Conservation (phyloP, 2,797 vertebrate species). For the Sebastes vulpes region DNA sequence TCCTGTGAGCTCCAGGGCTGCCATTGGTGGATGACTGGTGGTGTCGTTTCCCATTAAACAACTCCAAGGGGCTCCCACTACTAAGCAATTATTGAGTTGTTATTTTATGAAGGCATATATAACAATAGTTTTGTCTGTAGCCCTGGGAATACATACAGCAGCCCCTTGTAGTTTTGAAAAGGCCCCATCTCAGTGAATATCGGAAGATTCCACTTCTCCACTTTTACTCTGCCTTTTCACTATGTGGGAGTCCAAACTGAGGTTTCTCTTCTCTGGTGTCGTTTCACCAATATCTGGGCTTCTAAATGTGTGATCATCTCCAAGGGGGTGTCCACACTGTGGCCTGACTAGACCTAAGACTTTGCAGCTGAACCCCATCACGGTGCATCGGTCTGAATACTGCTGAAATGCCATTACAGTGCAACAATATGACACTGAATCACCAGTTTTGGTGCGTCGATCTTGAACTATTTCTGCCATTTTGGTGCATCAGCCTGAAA, state of each 20-base stretch:
- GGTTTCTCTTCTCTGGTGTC: slow-evolving; percentile 53
- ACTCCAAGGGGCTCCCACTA: slow-evolving; percentile 50
- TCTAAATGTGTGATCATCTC: slow-evolving; percentile 58
- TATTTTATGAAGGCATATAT: slow-evolving; percentile 46
- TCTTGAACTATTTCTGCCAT: slow-evolving; percentile 71
- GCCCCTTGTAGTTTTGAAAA: slow-evolving; percentile 52
- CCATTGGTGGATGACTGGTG: slow-evolving; percentile 87
- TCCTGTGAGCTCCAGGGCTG: slow-evolving; percentile 73
- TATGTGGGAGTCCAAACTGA: slow-evolving; percentile 31
- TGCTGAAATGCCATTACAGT: slow-evolving; percentile 64
- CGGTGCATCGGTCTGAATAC: slow-evolving; percentile 71
- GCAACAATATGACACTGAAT: slow-evolving; percentile 61
- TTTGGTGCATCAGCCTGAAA: slow-evolving; percentile 75
- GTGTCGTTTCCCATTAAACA: slow-evolving; percentile 56
- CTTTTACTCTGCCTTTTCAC: slow-evolving; percentile 70
- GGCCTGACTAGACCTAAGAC: slow-evolving; percentile 64
- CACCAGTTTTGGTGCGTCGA: slow-evolving; percentile 58
- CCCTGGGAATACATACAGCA: slow-evolving; percentile 39
- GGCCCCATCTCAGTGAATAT: slow-evolving; percentile 70
- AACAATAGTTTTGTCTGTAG: slow-evolving; percentile 47
- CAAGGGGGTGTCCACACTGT: slow-evolving; percentile 54
- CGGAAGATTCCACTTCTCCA: slow-evolving; percentile 67
- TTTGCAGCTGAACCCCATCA: slow-evolving; percentile 38
- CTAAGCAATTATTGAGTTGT: slow-evolving; percentile 45
- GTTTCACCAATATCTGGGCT: slow-evolving; percentile 49